A percentile compares a stretch with the other conserved stretches of the same genome.
These are phyloP conservation scores for Trypoxylon attenuatum DNA, from an alignment of 2,888 invertebrate species.

Conservation along the genomic window DNA sequence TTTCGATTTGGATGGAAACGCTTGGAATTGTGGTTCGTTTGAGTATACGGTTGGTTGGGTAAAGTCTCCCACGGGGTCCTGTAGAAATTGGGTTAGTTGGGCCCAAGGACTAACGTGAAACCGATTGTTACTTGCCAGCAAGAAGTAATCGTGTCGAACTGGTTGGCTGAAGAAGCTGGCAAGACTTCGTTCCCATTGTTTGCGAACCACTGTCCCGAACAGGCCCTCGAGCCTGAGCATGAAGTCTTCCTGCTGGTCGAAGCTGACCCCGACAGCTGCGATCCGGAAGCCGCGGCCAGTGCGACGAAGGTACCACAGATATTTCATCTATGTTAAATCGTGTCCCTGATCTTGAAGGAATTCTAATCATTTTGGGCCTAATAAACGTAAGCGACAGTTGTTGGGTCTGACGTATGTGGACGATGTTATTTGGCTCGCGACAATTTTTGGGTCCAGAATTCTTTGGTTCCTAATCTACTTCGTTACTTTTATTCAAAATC, in stretches of 20 bases:
- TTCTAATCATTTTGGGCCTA: too few species aligned
- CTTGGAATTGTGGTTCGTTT: not conserved
- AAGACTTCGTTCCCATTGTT: constrained; percentile 72
- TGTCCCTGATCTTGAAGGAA: too few species aligned
- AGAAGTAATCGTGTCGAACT: constrained; percentile 73
- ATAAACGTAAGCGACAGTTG: too few species aligned
- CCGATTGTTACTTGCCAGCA: constrained; percentile 65
- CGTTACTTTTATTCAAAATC: too few species aligned
- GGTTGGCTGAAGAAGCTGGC: constrained; percentile 72
- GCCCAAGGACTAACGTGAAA: constrained; percentile 6
- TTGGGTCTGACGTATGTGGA: too few species aligned
- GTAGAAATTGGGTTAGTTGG: not conserved
- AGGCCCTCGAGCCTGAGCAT: constrained; percentile 43
- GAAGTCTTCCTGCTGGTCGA: constrained; percentile 72
- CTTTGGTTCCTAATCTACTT: too few species aligned
- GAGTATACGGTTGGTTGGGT: too few species aligned
- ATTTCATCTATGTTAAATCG: too few species aligned
- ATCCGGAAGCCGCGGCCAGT: constrained; percentile 60
- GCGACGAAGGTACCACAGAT: constrained; percentile 70
- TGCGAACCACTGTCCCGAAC: constrained; percentile 61
- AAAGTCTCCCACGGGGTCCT: too few species aligned
- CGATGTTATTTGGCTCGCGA: too few species aligned
- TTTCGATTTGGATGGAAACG: not conserved
- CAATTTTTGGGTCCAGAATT: too few species aligned
- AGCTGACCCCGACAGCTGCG: constrained; percentile 66